Conservation (phyloP, 1,140 invertebrate genomes). For the Drosophila pseudoananassae region DNA sequence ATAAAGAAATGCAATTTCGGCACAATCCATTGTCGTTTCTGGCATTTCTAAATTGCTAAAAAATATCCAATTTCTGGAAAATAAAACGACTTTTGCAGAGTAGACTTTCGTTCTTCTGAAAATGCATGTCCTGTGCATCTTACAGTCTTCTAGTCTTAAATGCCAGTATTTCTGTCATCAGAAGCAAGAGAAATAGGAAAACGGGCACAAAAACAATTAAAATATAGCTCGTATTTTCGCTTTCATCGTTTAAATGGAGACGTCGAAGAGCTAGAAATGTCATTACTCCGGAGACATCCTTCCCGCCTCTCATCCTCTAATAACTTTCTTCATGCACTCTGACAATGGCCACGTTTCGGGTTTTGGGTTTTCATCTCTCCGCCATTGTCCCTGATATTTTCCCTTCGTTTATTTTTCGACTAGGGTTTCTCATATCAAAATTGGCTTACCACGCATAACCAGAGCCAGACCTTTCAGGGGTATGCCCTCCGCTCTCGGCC, state of each 20-base stretch:
- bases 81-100: not conserved
- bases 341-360: constrained; percentile 62
- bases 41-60: not conserved
- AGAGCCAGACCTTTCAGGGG: constrained; percentile 32
- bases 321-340: constrained; percentile 55
- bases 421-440: constrained; percentile 68
- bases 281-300: constrained; percentile 61
- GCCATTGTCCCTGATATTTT: constrained; percentile 22
- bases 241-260: constrained; percentile 19
- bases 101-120: not conserved
- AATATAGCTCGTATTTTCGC: constrained; percentile 28
- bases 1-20: constrained; percentile 1
- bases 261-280: constrained; percentile 47
- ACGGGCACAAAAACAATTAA: constrained; percentile 10
- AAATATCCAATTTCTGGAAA: not conserved
- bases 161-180: not conserved
- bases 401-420: constrained; percentile 51
- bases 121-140: not conserved
- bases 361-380: constrained; percentile 8
- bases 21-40: not conserved
- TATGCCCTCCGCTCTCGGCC: not conserved
- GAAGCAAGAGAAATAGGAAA: not conserved
- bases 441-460: constrained; percentile 81
- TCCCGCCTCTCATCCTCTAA: constrained; percentile 14
- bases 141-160: not conserved